Evolutionary conservation across 2,113 vertebrate genomes (phyloP).

Genomic region (Microtus ochrogaster): DNA sequence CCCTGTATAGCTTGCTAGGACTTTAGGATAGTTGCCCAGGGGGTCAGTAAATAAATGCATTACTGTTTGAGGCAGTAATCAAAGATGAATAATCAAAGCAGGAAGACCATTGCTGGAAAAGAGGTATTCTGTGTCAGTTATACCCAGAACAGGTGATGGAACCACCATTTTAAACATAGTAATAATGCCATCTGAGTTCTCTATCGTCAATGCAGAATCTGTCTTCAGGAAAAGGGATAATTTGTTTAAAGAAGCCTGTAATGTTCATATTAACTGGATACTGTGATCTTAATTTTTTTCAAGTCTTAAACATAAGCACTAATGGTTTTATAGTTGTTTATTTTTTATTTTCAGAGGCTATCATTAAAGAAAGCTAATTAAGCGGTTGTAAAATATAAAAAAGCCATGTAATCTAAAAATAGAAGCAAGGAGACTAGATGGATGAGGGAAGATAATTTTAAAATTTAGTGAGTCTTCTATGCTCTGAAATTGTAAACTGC

Average conservation of each 20-base stretch:
- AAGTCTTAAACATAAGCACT: slow-evolving; percentile 45
- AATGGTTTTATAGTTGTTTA: not conserved
- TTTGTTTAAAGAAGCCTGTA: slow-evolving; percentile 24
- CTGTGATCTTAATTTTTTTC: slow-evolving; percentile 36
- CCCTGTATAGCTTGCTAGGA: slow-evolving; percentile 16
- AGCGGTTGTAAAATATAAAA: slow-evolving; percentile 21
- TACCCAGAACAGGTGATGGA: not conserved
- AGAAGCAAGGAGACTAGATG: not conserved
- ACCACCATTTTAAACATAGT: slow-evolving; percentile 43
- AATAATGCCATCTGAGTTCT: slow-evolving; percentile 9
- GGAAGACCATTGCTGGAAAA: not conserved
- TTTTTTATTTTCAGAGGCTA: slow-evolving; percentile 35
- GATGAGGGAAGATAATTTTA: not conserved
- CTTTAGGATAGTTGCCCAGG: not conserved
- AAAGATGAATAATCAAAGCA: not conserved
- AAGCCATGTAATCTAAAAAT: slow-evolving; percentile 17
- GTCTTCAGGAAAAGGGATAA: slow-evolving; percentile 39
- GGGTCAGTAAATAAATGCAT: slow-evolving; percentile 16
- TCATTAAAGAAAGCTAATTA: slow-evolving; percentile 39
- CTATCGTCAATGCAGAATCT: slow-evolving; percentile 2
- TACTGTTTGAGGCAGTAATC: not conserved
- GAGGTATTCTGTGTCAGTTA: not conserved
- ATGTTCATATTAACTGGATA: slow-evolving; percentile 36
- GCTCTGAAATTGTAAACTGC: slow-evolving; percentile 22
- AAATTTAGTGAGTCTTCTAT: not conserved